Evolutionary conservation across 1,140 invertebrate genomes (phyloP).

Genomic region (Drosophila bifasciata): DNA sequence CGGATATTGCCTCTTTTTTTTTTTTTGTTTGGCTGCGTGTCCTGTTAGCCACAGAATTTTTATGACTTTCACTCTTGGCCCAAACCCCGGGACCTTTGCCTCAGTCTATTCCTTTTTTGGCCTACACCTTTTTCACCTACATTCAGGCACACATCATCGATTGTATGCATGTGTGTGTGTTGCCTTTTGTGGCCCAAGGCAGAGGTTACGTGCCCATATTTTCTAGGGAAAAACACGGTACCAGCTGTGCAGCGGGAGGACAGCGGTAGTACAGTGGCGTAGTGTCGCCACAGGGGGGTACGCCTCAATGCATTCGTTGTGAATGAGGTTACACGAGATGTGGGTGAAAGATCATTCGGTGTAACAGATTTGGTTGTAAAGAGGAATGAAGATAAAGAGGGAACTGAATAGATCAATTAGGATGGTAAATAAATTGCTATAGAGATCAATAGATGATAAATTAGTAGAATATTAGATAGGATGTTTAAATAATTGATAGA

Average conservation of each 20-base stretch:
- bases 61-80: conserved; percentile 46
- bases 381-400: neutral
- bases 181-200: conserved; percentile 70
- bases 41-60: conserved; percentile 51
- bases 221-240: conserved; percentile 58
- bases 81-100: conserved; percentile 6
- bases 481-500: no score
- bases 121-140: conserved; percentile 59
- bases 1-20: conserved; percentile 14
- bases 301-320: conserved; percentile 5
- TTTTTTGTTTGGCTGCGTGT: conserved; percentile 5
- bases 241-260: conserved; percentile 50
- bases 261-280: conserved; percentile 39
- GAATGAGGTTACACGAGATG: conserved; percentile 1
- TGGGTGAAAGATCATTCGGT: no score
- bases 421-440: no score
- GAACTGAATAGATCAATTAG: conserved; percentile 21
- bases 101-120: conserved; percentile 33
- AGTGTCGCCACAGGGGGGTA: conserved; percentile 20
- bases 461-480: neutral
- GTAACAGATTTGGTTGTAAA: neutral
- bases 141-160: conserved; percentile 19
- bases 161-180: conserved; percentile 51
- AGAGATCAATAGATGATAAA: neutral
- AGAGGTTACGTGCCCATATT: conserved; percentile 74